Conservation (phyloP, 2,888 invertebrate species). For the Psylliodes chrysocephalus region DNA sequence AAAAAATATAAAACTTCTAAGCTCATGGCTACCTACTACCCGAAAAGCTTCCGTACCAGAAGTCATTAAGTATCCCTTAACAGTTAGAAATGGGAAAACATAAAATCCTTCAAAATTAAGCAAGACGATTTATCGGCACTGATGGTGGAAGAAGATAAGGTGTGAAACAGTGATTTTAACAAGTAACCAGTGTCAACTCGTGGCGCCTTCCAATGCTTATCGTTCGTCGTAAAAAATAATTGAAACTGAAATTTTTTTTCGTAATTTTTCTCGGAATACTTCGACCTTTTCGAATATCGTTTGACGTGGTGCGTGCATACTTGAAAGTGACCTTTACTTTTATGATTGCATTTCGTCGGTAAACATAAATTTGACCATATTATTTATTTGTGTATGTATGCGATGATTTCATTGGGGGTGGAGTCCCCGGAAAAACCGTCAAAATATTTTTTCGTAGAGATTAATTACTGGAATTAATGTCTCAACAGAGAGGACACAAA, state of each 20-base stretch:
- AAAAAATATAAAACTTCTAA: not conserved
- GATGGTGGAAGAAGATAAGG: constrained; percentile 50
- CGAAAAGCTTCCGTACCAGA: constrained; percentile 36
- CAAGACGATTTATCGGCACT: constrained; percentile 52
- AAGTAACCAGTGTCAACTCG: constrained; percentile 53
- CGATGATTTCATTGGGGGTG: too few species aligned
- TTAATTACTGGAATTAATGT: too few species aligned
- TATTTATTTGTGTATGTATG: too few species aligned
- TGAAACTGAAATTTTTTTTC: constrained; percentile 28
- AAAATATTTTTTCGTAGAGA: too few species aligned
- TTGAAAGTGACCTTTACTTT: not conserved
- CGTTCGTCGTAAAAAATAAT: constrained; percentile 51
- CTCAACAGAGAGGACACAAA: too few species aligned
- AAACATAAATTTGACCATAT: not conserved
- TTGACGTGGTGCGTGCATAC: not conserved
- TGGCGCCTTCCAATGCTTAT: constrained; percentile 56
- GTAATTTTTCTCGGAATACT: constrained; percentile 13
- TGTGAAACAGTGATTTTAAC: constrained; percentile 54
- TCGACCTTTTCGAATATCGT: not conserved
- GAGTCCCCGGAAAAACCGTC: too few species aligned
- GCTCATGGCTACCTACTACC: constrained; percentile 8
- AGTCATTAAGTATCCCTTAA: constrained; percentile 39
- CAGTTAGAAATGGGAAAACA: constrained; percentile 20
- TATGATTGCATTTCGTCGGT: not conserved
- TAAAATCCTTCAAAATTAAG: not conserved